phyloP scores from a whole-genome alignment of 2,797 vertebrate species.

The Paratrypauchen microcephalus region DNA sequence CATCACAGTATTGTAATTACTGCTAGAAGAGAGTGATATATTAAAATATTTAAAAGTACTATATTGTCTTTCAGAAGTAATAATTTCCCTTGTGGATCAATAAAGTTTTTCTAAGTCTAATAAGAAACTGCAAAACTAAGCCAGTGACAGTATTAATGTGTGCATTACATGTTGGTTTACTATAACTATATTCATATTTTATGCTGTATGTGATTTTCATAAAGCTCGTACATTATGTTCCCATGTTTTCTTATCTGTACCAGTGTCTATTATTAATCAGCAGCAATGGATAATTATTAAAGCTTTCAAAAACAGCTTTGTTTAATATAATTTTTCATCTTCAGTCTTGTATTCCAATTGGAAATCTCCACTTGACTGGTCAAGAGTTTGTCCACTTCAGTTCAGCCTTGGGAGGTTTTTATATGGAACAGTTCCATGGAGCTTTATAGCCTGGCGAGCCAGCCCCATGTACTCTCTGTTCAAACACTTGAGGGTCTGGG shows the following conservation, averaged over 20 bases:
- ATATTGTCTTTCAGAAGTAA: neutral
- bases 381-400: constrained; percentile 8
- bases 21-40: neutral
- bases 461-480: neutral
- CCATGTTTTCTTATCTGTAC: constrained; percentile 1
- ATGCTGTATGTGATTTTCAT: neutral
- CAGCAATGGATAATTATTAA: neutral
- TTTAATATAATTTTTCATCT: neutral
- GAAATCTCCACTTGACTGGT: constrained; percentile 18
- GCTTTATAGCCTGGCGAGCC: neutral
- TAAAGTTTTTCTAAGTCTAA: too few relatives aligned
- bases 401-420: constrained; percentile 9
- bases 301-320: neutral
- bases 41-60: neutral
- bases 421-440: neutral
- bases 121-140: neutral
- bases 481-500: neutral
- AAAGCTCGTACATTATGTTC: neutral
- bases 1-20: neutral
- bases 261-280: neutral
- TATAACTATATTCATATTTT: too few relatives aligned
- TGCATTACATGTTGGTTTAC: too few relatives aligned
- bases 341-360: constrained; percentile 6
- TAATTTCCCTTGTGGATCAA: too few relatives aligned
- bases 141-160: too few relatives aligned